These are phyloP conservation scores for Aethina tumida DNA, from an alignment of 1,140 invertebrate genomes.

Conservation along the genomic window DNA sequence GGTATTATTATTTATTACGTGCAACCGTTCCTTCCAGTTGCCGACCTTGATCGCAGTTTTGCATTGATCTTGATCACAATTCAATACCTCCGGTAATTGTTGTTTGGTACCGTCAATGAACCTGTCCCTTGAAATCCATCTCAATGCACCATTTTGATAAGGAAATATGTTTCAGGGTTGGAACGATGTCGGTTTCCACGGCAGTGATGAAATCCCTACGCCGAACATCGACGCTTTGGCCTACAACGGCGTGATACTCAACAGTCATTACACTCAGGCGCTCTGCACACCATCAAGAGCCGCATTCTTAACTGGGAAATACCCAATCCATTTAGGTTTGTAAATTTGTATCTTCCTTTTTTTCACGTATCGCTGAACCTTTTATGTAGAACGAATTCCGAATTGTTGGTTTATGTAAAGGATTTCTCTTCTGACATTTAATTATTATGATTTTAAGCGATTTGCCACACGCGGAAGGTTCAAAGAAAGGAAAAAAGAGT, in stretches of 20 bases:
- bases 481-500: too few relatives aligned
- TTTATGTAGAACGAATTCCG: not conserved
- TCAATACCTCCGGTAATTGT: too few relatives aligned
- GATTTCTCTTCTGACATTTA: too few relatives aligned
- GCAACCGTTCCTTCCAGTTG: too few relatives aligned
- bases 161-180: constrained; percentile 54
- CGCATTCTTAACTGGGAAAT: constrained; percentile 70
- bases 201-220: constrained; percentile 71
- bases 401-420: not conserved
- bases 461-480: too few relatives aligned
- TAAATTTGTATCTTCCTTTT: constrained; percentile 3
- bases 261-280: constrained; percentile 63
- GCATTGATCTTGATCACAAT: too few relatives aligned
- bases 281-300: constrained; percentile 70
- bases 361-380: constrained; percentile 4
- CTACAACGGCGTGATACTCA: constrained; percentile 64
- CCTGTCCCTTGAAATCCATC: too few relatives aligned
- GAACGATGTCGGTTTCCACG: constrained; percentile 86
- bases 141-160: too few relatives aligned
- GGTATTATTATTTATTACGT: too few relatives aligned
- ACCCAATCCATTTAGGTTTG: constrained; percentile 70
- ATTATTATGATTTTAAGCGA: too few relatives aligned
- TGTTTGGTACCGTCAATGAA: too few relatives aligned
- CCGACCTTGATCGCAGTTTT: too few relatives aligned
- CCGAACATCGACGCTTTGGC: constrained; percentile 78